These are phyloP conservation scores for Nomada hirtipes DNA, from an alignment of 2,888 invertebrate species.

Conservation along the genomic window DNA sequence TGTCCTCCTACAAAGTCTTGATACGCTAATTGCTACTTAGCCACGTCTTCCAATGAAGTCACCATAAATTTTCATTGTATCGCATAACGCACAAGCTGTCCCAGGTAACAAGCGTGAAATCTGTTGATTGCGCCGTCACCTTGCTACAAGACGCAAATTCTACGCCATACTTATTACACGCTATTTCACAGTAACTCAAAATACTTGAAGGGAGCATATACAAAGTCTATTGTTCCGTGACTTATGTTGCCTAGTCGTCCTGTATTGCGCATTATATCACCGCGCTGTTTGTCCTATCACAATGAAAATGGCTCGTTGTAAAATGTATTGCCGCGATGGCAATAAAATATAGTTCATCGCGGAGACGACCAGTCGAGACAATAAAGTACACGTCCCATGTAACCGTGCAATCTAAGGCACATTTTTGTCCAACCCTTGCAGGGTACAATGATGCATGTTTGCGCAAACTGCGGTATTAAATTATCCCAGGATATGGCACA, in stretches of 20 bases:
- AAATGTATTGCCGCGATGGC: conserved; percentile 34
- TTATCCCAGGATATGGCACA: neutral
- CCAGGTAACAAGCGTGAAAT: conserved; percentile 17
- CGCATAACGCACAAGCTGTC: conserved; percentile 14
- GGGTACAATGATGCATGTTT: conserved; percentile 6
- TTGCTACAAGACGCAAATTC: conserved; percentile 36
- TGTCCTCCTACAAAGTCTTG: neutral
- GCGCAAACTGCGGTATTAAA: conserved; percentile 8
- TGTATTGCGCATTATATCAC: conserved; percentile 58
- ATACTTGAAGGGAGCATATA: conserved; percentile 43
- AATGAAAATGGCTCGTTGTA: conserved; percentile 40
- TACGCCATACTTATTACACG: conserved; percentile 55
- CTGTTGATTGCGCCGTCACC: conserved; percentile 56
- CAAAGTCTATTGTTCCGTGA: conserved; percentile 64
- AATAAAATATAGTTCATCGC: conserved; percentile 62
- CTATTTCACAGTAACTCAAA: conserved; percentile 52
- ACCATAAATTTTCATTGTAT: conserved; percentile 48
- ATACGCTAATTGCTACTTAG: no score
- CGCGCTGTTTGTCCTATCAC: conserved; percentile 53
- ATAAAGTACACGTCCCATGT: conserved; percentile 20
- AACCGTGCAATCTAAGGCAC: conserved; percentile 2
- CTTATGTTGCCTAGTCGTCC: conserved; percentile 51
- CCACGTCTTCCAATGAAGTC: conserved; percentile 1
- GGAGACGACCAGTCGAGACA: conserved; percentile 20
- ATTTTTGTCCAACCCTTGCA: conserved; percentile 18